Evolutionary conservation across 92 coral and sea anemone genomes (phyloP), one percentile per base, ranked within the genome.

Genomic region (Palythoa heliodiscus): DNA sequence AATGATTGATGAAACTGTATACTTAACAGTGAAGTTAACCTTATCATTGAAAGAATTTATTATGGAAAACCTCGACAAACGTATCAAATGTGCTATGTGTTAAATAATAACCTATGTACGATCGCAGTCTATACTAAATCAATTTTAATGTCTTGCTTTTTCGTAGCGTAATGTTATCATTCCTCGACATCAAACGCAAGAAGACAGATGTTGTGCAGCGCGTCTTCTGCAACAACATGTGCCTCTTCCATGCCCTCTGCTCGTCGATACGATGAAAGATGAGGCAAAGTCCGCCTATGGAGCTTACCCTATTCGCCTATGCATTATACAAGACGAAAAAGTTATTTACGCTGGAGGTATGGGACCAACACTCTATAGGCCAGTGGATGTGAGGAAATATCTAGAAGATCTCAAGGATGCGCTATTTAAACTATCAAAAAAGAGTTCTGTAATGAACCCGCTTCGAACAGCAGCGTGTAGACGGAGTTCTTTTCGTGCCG

Each of bases 211-310:
- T 22, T 52, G 60, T 14, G 96, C 96, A 0, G 96, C 93, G 15
- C 78, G 86, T 76, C 25, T 86, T 70, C 86, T 93, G 61, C 87
- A 91, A 7, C 90, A 88, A n/a, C 77, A 85, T 13, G 73, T 75
- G 17, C 76, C 82, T 43, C 91, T 88, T 9, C 91, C 83, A 39
- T 91, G 92, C n/a, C 84, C 94, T 53, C 82, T 93, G 14, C 75
- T 86, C 23, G 96, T 91, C 35, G 96, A 93, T 87, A 91, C 86
- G 37, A 93, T 93, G 92, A 76, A 52, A 7, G 91, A 88, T 50
- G 82, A 83, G 50, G 91, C 91, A 0, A 88, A 88, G 15, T 50
- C 58, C 60, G 78, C 83, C 11, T 88, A 88, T 68, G 91, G 87
- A 13, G 91, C 91, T 53, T 23, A 66, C 67, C 91, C 91, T 15